Evolutionary conservation across 2,888 invertebrate species (phyloP), one percentile per base, ranked within the genome.

Genomic region (Andrena bicolor): DNA sequence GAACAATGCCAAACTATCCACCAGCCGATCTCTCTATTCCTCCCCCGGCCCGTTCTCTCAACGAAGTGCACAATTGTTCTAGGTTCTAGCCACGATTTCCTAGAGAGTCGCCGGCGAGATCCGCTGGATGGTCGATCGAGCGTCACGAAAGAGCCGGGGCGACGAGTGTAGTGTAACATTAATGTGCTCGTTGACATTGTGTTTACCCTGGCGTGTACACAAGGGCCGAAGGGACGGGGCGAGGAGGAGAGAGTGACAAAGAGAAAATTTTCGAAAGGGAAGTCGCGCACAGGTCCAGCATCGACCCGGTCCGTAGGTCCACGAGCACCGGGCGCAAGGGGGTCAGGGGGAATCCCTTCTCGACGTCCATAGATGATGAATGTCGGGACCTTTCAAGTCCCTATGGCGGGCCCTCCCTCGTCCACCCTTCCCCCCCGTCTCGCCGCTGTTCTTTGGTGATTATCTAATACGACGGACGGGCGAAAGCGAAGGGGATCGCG

Each of bases 301-400:
- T 74, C 76, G 76, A 82, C 69, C 78, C 78, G 80, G 75, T 60
- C 82, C 64, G 61, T 81, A 82, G 70, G 61, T 77, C 60, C 51
- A 73, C 48, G 73, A 49, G 58, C 64, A 56, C 48, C 26, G 58
- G 51, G 41, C 13, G 13, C 41, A 49, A 49, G 72, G 77, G 77
- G 76, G 51, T 2, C 48, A 71, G 41, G 41, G 41, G 41, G 74
- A 72, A 73, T 72, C 76, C 80, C 86, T 74, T 61, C 69, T 69
- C 51, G 13, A 10, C 60, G 79, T 68, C 71, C 77, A 79, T 79
- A 64, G 84, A 89, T 90, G 90, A 90, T 90, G 88, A 86, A 90
- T 90, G 89, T 89, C 89, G 91, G 90, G 89, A 84, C 88, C 92
- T 92, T 92, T 92, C 90, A 92, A 91, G 90, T 89, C 85, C 88